Percentiles rank a stretch among this genome's conserved stretches.
Conservation (phyloP, 2,113 vertebrate species). For the Willisornis vidua region DNA sequence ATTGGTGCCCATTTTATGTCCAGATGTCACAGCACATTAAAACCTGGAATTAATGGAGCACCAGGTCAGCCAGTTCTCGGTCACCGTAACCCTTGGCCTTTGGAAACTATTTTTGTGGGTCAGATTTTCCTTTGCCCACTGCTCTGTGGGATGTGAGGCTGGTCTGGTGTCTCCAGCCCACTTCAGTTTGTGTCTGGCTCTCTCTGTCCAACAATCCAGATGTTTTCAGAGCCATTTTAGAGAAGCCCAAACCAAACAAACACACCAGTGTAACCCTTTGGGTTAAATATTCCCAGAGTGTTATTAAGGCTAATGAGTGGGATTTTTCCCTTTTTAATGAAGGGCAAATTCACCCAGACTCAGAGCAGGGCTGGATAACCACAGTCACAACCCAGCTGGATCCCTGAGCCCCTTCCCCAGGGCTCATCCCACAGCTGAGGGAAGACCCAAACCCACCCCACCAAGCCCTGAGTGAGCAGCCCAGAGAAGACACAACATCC, state of each 20-base stretch:
- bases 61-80: background rate
- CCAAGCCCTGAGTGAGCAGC: background rate
- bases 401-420: background rate
- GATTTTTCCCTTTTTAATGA: background rate
- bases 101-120: background rate
- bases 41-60: background rate
- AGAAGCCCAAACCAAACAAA: slow-evolving; percentile 1
- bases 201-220: background rate
- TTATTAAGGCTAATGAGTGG: background rate
- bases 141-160: background rate
- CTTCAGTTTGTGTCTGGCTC: background rate
- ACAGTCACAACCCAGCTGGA: background rate
- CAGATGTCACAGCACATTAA: accelerated
- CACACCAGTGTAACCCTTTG: background rate
- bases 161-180: background rate
- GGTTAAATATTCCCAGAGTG: background rate
- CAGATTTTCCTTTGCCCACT: background rate
- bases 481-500: background rate
- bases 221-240: background rate
- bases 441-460: accelerated
- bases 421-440: background rate
- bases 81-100: background rate
- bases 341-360: background rate
- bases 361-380: background rate
- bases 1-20: background rate